Base-by-base conservation (phyloP, 2,888 invertebrate genomes). In the Campopleginae sp. region DNA sequence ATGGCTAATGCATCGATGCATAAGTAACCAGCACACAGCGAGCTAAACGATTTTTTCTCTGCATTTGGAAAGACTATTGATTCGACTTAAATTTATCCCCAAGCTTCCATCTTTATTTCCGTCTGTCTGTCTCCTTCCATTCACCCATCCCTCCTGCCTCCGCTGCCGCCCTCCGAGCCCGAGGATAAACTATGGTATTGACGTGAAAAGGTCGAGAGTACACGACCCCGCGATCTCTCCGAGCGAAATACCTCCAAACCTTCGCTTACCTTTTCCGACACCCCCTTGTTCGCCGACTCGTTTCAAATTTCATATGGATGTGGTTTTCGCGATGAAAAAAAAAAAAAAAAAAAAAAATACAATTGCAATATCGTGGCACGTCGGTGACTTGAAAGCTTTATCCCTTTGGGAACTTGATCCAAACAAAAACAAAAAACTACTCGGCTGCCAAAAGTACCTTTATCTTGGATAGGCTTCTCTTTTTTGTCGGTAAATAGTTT, bases 191-290 rank as follows among this genome's bases (percentile, higher is more conserved):
- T 70, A 51, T 54, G 63, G 61, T 54, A 74, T 72, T 44, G 54
- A 65, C 80, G 80, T 44, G 71, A 54, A 86, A 86, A 86, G 85
- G 85, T 86, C 85, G 85, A 80, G 80, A 83, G 83, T 83, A 80
- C 85, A 80, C 83, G 83, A 82, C 80, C 85, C 51, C 83, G 42
- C 65, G 51, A 74, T 66, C 23, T 48, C 44, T n/a, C 44, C 76
- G 1, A 42, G 17, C 51, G 46, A 74, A 44, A 63, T 54, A 66
- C 58, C 10, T 58, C 33, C 31, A n/a, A 65, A 54, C 17, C 54
- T 71, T 54, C 33, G 17, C n/a, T n/a, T 72, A 65, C n/a, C 66
- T 51, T 42, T 27, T 80, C 48, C 44, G 33, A 17, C 31, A 33
- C 42, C 17, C 42, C 8, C 48, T n/a, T 46, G 31, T 48, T 51